Conservation (phyloP, 2,113 vertebrate species). For the Nettapus auritus region DNA sequence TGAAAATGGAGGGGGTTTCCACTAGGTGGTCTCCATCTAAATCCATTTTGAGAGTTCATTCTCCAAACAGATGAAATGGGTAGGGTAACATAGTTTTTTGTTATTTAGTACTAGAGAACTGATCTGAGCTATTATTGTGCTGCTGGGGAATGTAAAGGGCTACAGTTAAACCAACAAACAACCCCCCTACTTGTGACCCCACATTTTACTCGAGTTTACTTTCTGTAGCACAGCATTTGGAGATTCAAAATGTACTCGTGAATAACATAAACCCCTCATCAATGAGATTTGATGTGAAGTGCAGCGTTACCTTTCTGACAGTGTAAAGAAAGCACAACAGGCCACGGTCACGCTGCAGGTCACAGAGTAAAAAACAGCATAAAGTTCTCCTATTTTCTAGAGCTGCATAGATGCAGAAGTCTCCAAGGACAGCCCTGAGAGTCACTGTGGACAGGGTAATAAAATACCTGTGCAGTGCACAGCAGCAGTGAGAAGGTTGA, state of each 20-base stretch:
- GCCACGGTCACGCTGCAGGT: neutral
- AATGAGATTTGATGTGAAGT: neutral
- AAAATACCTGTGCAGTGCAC: neutral
- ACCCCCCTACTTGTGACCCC: no score
- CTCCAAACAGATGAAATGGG: neutral
- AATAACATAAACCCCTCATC: neutral
- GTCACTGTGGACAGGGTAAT: neutral
- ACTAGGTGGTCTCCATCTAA: neutral
- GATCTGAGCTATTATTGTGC: neutral
- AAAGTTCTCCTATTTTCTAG: neutral
- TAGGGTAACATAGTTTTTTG: neutral
- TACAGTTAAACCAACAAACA: neutral
- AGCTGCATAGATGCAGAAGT: neutral
- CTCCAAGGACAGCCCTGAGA: neutral
- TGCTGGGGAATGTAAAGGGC: neutral
- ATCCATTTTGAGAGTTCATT: neutral
- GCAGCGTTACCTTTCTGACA: neutral
- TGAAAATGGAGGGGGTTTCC: neutral
- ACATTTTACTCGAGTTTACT: neutral
- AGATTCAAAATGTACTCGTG: neutral
- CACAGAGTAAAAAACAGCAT: neutral
- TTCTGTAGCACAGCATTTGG: neutral
- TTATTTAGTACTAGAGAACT: neutral
- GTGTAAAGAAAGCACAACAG: neutral
- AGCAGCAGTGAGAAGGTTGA: neutral